Conservation (phyloP, 2,797 vertebrate genomes). For the Poecilia gillii region DNA sequence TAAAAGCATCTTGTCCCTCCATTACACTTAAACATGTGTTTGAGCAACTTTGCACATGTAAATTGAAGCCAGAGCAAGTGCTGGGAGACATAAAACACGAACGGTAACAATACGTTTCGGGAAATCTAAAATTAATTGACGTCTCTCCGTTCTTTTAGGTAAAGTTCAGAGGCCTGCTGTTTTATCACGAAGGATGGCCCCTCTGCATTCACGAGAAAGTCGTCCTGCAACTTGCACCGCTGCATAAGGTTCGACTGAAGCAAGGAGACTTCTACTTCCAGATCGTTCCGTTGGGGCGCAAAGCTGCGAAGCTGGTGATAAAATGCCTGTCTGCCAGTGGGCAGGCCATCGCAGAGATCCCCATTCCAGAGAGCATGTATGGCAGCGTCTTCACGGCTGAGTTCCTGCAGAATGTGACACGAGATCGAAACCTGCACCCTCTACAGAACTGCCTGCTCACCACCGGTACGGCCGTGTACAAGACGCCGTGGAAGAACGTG, state of each 20-base stretch:
- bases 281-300: slow-evolving; percentile 82
- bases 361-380: slow-evolving; percentile 86
- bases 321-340: slow-evolving; percentile 86
- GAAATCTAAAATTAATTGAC: slow-evolving; percentile 31
- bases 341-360: slow-evolving; percentile 82
- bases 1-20: slow-evolving; percentile 47
- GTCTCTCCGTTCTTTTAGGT: slow-evolving; percentile 73
- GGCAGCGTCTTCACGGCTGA: slow-evolving; percentile 84
- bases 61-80: slow-evolving; percentile 28
- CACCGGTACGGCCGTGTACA: slow-evolving; percentile 80
- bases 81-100: slow-evolving; percentile 24
- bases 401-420: slow-evolving; percentile 86
- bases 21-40: slow-evolving; percentile 63
- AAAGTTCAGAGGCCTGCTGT: slow-evolving; percentile 81
- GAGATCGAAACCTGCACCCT: slow-evolving; percentile 77
- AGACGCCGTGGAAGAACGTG: slow-evolving; percentile 86
- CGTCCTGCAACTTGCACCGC: slow-evolving; percentile 83
- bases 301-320: slow-evolving; percentile 84
- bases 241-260: slow-evolving; percentile 84
- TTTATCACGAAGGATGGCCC: slow-evolving; percentile 88
- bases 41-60: slow-evolving; percentile 50
- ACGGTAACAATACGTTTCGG: slow-evolving; percentile 24
- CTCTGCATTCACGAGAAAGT: slow-evolving; percentile 87
- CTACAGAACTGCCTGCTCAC: slow-evolving; percentile 87
- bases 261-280: slow-evolving; percentile 89